Evolutionary conservation across 2,113 vertebrate genomes (phyloP), one percentile per base, ranked within the genome.

Genomic region (Hylia prasina): DNA sequence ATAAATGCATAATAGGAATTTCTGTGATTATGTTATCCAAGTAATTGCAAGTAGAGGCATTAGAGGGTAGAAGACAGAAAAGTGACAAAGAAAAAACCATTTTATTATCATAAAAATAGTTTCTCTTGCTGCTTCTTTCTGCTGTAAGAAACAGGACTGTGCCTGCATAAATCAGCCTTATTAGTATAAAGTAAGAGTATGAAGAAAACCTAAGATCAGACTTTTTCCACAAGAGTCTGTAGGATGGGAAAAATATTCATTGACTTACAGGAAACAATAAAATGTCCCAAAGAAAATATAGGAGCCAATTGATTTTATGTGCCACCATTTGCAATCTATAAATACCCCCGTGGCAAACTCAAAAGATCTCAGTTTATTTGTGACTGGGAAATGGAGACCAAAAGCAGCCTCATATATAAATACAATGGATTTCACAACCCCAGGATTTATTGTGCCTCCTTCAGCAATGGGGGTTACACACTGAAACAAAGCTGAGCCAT

Each of bases 401-500:
- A 88, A 93, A 94, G 63, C 87, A 94, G 82, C 66, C 82, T 87
- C 81, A 48, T 87, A 27, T 89, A 82, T 93, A 93, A 95, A 75
- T 75, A 94, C 63, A 93, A 81, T 51, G 89, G 87, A 92, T 94
- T 92, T 91, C 90, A 57, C 82, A 94, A 94, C 45, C 57, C 53
- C 47, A 13, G 30, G 33, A 95, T 96, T 96, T 94, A 94, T 92
- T 86, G 48, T 93, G 25, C 89, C 90, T 96, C 77, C 87, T 89
- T 87, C 82, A 83, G 93, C 92, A 56, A 12, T 14, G 66, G 13
- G 28, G 51, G 73, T 91, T 90, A 80, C 71, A 83, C 87, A 39
- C 77, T 79, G 92, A 95, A 97, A 96, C 86, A 95, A 65, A 83
- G 68, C 82, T 89, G 83, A 82, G 77, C 85, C 72, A 31, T 96